Evolutionary conservation across 2,113 vertebrate genomes (phyloP).

Genomic region (Callaeas wilsoni): DNA sequence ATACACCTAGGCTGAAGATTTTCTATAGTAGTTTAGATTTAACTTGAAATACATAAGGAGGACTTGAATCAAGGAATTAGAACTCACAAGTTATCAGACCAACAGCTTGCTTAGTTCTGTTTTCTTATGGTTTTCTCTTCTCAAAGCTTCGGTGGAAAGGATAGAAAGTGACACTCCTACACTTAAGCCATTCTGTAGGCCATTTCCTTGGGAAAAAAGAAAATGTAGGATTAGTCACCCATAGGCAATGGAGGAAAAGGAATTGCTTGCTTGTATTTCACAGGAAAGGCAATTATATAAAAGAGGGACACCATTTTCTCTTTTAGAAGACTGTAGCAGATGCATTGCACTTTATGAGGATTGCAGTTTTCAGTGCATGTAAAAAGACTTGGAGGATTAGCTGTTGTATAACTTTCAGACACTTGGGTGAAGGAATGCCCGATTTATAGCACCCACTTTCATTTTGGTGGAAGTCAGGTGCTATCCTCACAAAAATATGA

Average conservation of each 20-base stretch:
- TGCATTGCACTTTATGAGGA: neutral
- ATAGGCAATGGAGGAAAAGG: neutral
- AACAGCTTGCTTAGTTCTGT: neutral
- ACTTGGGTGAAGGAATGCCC: neutral
- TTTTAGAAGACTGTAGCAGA: neutral
- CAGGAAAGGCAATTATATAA: neutral
- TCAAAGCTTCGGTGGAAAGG: neutral
- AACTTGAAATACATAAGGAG: neutral
- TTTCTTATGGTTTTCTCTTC: neutral
- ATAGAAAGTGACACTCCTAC: neutral
- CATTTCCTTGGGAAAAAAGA: neutral
- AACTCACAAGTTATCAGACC: neutral
- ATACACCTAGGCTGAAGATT: constrained; percentile 58
- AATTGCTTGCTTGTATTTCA: neutral
- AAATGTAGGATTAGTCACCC: neutral
- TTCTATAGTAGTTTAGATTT: neutral
- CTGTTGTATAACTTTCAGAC: neutral
- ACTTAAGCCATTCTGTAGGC: neutral
- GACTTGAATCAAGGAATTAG: neutral
- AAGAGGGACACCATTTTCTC: neutral
- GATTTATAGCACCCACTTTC: neutral
- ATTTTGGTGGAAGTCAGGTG: neutral
- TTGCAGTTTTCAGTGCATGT: neutral
- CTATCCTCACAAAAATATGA: neutral
- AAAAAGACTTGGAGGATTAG: neutral